Evolutionary conservation across 2,113 vertebrate genomes (phyloP), one percentile per base, ranked within the genome.

Genomic region (Procavia capensis): DNA sequence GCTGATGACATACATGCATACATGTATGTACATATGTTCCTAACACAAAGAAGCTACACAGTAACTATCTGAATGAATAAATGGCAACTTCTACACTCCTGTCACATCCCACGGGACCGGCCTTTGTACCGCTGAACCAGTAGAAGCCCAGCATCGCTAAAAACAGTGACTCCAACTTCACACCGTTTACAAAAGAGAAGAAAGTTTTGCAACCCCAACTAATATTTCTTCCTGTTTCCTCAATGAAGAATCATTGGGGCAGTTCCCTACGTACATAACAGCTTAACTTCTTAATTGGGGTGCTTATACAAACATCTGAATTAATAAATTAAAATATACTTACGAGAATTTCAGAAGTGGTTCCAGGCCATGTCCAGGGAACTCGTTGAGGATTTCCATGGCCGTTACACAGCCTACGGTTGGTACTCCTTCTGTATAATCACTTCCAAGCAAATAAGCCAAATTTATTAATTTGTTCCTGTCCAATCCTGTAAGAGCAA

Each of bases 351-450:
- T 98, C 54, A 95, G 79, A 24, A 99, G 99, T 1, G 99, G 99
- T 90, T 99, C 99, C 88, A 99, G 81, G n/a, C 99, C 99, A 10
- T 94, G 98, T 19, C 99, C 99, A 31, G 99, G 99, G 96, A 99
- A 99, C 98, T 99, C 99, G 87, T 99, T 99, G 88, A 99, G 99
- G 96, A 99, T 99, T 97, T 99, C 99, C 99, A 99, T 99, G 0
- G 99, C 99, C 3, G 99, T 99, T 85, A 99, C 99, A 81, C 98
- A 99, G 41, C 99, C 99, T 9, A 99, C 99, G 4, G 99, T 99
- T 5, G 99, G 98, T 76, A 99, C 97, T 0, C 99, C 99, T 85
- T 99, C 99, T 0, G 99, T 99, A 97, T 99, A 99, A 98, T 99
- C 99, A 83, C 99, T 99, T 89, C 99, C 99, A 80, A 99, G 98